Evolutionary conservation across 1,140 invertebrate genomes (phyloP).

Genomic region (Bacillus rossius): DNA sequence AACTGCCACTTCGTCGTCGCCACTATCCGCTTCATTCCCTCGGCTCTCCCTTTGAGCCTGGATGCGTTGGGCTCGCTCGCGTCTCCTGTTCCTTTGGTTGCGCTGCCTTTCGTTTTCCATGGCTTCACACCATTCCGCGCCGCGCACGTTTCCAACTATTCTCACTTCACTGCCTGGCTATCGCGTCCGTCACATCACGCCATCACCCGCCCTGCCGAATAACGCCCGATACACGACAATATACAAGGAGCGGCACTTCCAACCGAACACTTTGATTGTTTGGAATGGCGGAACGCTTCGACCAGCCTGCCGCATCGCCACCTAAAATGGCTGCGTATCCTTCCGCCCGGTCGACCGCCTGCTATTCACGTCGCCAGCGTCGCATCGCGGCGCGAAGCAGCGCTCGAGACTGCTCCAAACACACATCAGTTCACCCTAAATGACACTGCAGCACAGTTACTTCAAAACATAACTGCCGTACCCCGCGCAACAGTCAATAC

Average conservation of each 20-base stretch:
- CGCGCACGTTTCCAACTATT: constrained; percentile 6
- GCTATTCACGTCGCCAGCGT: background rate
- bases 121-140: constrained; percentile 12
- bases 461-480: background rate
- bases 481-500: constrained; percentile 1
- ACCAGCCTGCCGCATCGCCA: constrained; percentile 60
- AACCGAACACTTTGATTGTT: constrained; percentile 53
- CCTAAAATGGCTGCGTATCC: constrained; percentile 59
- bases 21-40: constrained; percentile 42
- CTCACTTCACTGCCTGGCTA: constrained; percentile 12
- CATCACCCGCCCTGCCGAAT: constrained; percentile 1
- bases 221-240: constrained; percentile 43
- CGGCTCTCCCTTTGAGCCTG: constrained; percentile 69
- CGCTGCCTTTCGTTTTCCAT: constrained; percentile 58
- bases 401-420: no score
- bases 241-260: constrained; percentile 49
- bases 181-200: constrained; percentile 3
- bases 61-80: constrained; percentile 80
- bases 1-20: constrained; percentile 58
- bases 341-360: constrained; percentile 20
- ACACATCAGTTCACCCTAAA: no score
- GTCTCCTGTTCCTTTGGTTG: constrained; percentile 71
- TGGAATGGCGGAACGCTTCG: constrained; percentile 57
- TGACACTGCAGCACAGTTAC: no score
- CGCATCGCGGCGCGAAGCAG: no score